These are phyloP conservation scores for Centruroides sculpturatus DNA, from an alignment of 1,140 invertebrate genomes.

Conservation along the genomic window DNA sequence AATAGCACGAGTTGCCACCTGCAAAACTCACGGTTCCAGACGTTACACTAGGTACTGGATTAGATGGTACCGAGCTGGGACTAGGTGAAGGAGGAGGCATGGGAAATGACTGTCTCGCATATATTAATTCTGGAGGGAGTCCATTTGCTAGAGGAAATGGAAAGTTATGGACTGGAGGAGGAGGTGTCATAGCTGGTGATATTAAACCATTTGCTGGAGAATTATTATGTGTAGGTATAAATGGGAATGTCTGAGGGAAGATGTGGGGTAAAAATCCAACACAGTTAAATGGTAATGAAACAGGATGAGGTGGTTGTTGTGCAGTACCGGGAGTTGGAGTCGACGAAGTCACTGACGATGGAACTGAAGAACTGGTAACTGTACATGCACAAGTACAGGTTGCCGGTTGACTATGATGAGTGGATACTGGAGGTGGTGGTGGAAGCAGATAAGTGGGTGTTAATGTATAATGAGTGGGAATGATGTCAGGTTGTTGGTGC, in stretches of 20 bases:
- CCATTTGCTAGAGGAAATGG: constrained; percentile 14
- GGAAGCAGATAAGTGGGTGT: background rate
- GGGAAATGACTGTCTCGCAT: constrained; percentile 7
- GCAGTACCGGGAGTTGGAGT: constrained; percentile 3
- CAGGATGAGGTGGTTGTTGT: constrained; percentile 1
- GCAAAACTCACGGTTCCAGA: constrained; percentile 26
- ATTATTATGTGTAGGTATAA: constrained; percentile 6
- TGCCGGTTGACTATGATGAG: background rate
- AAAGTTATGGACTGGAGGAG: constrained; percentile 5
- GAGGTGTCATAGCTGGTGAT: constrained; percentile 5
- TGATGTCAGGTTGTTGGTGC: background rate
- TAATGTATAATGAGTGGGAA: constrained; percentile 1
- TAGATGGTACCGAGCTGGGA: constrained; percentile 7
- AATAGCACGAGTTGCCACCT: background rate
- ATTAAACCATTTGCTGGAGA: constrained; percentile 10
- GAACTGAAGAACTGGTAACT: constrained; percentile 6
- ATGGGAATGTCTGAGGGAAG: constrained; percentile 13
- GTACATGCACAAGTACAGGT: constrained; percentile 9
- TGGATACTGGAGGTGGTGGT: background rate
- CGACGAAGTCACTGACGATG: constrained; percentile 9
- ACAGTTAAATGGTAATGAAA: constrained; percentile 2
- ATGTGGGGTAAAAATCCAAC: constrained; percentile 6
- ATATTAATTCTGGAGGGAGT: constrained; percentile 15
- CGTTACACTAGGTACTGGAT: constrained; percentile 39
- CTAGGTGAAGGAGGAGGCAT: constrained; percentile 9